phyloP scores from a whole-genome alignment of 1,140 invertebrate genomes.

The Zaprionus ornatus region DNA sequence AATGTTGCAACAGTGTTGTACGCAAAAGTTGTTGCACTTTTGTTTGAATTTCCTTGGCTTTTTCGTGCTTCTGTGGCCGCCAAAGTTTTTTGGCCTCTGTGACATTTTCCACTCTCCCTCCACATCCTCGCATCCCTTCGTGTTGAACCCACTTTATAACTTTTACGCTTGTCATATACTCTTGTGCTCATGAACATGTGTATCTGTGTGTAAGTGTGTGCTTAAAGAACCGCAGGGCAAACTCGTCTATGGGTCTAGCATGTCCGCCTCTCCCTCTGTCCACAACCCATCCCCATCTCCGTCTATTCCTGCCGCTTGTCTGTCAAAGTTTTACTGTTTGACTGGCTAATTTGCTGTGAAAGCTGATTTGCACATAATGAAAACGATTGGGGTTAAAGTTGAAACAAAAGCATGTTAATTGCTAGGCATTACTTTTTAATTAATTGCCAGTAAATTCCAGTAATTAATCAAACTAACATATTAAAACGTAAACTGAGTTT shows the following conservation, averaged over 20 bases:
- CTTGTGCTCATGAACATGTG: slow-evolving; percentile 39
- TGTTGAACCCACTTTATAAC: slow-evolving; percentile 58
- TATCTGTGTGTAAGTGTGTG: slow-evolving; percentile 31
- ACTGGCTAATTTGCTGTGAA: slow-evolving; percentile 80
- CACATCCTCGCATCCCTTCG: slow-evolving; percentile 13
- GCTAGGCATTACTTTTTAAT: slow-evolving; percentile 7
- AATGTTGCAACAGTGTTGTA: slow-evolving; percentile 31
- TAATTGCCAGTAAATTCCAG: not conserved
- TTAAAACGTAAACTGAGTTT: not conserved
- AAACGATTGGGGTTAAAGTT: slow-evolving; percentile 43
- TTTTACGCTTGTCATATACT: slow-evolving; percentile 51
- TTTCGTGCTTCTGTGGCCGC: slow-evolving; percentile 62
- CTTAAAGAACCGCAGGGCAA: slow-evolving; percentile 53
- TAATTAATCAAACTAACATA: slow-evolving; percentile 4
- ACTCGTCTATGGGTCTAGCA: slow-evolving; percentile 49
- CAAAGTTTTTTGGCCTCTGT: slow-evolving; percentile 61
- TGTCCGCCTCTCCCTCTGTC: not conserved
- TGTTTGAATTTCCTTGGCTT: slow-evolving; percentile 71
- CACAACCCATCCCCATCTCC: not conserved
- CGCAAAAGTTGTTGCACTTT: slow-evolving; percentile 75
- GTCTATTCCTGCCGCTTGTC: slow-evolving; percentile 29
- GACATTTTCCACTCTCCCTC: slow-evolving; percentile 54
- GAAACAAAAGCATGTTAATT: slow-evolving; percentile 51
- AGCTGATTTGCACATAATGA: slow-evolving; percentile 75
- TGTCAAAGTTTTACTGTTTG: slow-evolving; percentile 73